phyloP scores from a whole-genome alignment of 35 echinoderm and acorn worm species.

The Ptychodera flava region DNA sequence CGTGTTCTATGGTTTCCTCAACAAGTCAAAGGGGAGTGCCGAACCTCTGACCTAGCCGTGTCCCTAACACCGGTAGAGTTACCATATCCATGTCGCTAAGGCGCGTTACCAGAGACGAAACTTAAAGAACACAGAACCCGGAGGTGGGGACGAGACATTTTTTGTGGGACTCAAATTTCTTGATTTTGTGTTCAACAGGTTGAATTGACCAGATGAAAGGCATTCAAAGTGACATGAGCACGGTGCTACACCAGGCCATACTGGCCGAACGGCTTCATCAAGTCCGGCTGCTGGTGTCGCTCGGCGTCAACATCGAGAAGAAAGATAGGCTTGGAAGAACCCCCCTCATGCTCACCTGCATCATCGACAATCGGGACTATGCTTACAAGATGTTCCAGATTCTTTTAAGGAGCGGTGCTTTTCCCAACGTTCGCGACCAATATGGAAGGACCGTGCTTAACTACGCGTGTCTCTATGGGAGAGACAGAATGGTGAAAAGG shows the following conservation, averaged over 20 bases:
- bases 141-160: too few relatives aligned
- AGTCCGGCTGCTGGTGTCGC: conserved; percentile 61
- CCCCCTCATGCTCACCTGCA: conserved; percentile 60
- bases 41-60: background rate
- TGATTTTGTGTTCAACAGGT: background rate
- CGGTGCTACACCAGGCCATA: conserved; percentile 69
- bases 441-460: conserved; percentile 57
- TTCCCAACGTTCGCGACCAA: conserved; percentile 57
- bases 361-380: conserved; percentile 42
- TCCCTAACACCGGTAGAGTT: background rate
- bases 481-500: conserved; percentile 26
- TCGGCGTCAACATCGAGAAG: conserved; percentile 66
- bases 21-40: background rate
- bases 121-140: too few relatives aligned
- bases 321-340: conserved; percentile 63
- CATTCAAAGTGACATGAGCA: background rate
- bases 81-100: background rate
- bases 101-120: too few relatives aligned
- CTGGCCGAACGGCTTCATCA: conserved; percentile 61
- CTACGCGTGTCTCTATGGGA: conserved; percentile 62
- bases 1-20: background rate
- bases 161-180: too few relatives aligned
- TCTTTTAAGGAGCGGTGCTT: conserved; percentile 37
- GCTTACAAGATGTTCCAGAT: conserved; percentile 47
- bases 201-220: background rate